Conservation (phyloP, 2,888 invertebrate genomes). For the Leptothorax acervorum region DNA sequence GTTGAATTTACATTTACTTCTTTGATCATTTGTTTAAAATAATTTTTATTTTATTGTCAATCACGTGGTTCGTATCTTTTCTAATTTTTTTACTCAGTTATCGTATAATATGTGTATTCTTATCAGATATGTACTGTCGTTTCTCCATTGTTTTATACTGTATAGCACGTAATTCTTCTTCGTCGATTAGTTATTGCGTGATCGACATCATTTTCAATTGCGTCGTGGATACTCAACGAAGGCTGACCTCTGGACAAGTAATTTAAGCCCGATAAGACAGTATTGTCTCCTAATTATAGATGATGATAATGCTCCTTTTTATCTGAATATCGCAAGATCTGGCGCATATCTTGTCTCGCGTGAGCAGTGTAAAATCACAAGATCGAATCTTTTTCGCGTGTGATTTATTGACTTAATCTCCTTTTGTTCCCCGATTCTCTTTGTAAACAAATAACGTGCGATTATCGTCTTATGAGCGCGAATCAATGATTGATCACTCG, state of each 20-base stretch:
- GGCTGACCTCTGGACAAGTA: not conserved
- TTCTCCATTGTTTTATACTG: not conserved
- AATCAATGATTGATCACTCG: not conserved
- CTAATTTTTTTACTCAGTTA: not conserved
- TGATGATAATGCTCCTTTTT: not conserved
- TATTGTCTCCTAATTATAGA: constrained; percentile 15
- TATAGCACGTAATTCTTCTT: not conserved
- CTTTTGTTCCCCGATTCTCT: not conserved
- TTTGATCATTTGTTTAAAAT: not conserved
- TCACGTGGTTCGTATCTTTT: not conserved
- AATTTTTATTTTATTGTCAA: not conserved
- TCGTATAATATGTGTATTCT: constrained; percentile 10
- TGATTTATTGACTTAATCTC: not conserved
- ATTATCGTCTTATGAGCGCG: not conserved
- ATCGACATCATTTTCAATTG: constrained; percentile 6
- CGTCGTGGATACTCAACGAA: not conserved
- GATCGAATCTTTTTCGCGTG: not conserved
- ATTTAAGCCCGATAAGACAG: constrained; percentile 8
- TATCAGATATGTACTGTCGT: not conserved
- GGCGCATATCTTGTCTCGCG: not conserved
- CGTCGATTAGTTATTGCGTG: not conserved
- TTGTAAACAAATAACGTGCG: not conserved
- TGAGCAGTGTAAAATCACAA: not conserved
- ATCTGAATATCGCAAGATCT: not conserved
- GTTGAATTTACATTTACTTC: not conserved